Conservation (phyloP, 2,797 vertebrate species). For the Pseudocheirus occidentalis region DNA sequence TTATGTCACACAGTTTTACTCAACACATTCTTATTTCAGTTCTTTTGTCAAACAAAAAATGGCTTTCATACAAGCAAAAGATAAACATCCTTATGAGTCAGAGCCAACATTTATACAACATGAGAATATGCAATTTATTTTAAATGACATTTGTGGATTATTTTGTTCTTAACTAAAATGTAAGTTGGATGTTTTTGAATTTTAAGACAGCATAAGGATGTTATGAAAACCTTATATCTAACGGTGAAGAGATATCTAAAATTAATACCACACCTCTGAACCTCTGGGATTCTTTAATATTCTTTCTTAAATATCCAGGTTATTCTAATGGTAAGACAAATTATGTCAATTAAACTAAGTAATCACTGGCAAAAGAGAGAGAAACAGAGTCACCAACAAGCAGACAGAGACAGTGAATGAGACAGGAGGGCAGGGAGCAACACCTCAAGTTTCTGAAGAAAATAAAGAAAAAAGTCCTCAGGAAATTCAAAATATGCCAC, state of each 20-base stretch:
- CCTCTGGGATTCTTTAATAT: neutral
- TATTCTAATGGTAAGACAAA: neutral
- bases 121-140: conserved; percentile 38
- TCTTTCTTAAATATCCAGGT: neutral
- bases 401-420: neutral
- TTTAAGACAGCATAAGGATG: neutral
- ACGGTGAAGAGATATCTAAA: conserved; percentile 12
- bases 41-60: neutral
- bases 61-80: neutral
- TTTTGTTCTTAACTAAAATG: neutral
- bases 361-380: neutral
- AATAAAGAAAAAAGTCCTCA: neutral
- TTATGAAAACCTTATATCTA: conserved; percentile 1
- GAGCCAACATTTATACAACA: conserved; percentile 22
- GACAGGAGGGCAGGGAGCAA: neutral
- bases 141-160: conserved; percentile 14
- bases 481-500: neutral
- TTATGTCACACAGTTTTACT: neutral
- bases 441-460: neutral
- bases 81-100: neutral
- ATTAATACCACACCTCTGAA: neutral
- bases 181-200: conserved; percentile 36
- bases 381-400: neutral
- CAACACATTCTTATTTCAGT: conserved; percentile 41
- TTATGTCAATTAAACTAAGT: neutral